Conservation (phyloP, 2,797 vertebrate genomes). For the Anisognathus igniventris region DNA sequence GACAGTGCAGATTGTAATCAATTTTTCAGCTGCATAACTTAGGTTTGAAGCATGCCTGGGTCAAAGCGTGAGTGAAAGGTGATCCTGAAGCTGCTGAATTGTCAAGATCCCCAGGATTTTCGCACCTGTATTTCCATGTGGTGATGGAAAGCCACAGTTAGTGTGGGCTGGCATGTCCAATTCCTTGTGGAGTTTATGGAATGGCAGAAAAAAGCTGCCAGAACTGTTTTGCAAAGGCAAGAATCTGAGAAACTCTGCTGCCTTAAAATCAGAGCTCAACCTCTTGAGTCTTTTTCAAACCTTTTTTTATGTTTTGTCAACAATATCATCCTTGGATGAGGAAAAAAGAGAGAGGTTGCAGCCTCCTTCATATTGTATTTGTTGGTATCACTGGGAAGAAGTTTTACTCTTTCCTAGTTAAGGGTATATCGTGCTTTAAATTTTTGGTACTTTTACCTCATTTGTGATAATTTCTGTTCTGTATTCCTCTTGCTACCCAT, state of each 20-base stretch:
- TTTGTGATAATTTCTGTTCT: not conserved
- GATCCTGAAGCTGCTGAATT: not conserved
- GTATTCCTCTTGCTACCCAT: not conserved
- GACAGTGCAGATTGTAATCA: not conserved
- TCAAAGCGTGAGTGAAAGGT: not conserved
- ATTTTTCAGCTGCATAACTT: not conserved
- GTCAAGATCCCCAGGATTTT: not conserved
- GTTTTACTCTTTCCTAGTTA: not conserved
- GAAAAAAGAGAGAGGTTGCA: fast-evolving
- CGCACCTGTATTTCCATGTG: not conserved
- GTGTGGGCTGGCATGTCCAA: not conserved
- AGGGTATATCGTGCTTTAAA: not conserved
- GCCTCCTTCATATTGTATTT: not conserved
- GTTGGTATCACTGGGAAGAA: not conserved
- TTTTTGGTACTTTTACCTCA: not conserved
- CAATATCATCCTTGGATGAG: not conserved
- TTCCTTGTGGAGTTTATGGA: not conserved
- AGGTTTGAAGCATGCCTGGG: not conserved
- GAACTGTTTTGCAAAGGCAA: not conserved
- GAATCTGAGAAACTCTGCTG: not conserved
- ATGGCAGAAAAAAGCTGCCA: not conserved
- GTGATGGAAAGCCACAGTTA: not conserved
- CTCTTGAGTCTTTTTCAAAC: not conserved
- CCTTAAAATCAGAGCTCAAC: not conserved
- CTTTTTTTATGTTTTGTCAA: not conserved